Base-by-base conservation (phyloP, 2,113 vertebrate species). In the Tenebrosternarchus preto region DNA sequence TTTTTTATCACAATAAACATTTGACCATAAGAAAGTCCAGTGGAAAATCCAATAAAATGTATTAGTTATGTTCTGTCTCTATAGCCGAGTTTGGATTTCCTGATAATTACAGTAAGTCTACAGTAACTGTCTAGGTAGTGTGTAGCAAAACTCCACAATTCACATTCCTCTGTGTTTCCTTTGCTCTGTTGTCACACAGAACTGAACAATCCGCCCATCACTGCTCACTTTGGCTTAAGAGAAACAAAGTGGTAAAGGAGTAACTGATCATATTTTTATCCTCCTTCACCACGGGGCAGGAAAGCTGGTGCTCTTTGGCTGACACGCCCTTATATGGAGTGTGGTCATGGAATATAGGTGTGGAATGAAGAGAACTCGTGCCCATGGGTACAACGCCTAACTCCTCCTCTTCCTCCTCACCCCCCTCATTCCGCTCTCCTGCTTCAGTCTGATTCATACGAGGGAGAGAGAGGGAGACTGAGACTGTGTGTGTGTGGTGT, bases 321-420 rank as follows among this genome's bases (percentile, higher is more conserved):
- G 78, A 76, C 24, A 24, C 29, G 3, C 20, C 78, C 82, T 55
- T 68, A 76, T 57, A 81, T 66, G 76, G 78, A 71, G 36, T 39
- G 29, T 20, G 78, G 33, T 73, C 31, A 68, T 81, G 39, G 25
- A 36, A 19, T 43, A 63, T 78, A 81, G 74, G 64, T 85, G 74
- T 59, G 81, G 75, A 81, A 85, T 81, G 84, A 83, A 55, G 33
- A 81, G 63, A 81, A 74, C 76, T 27, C 53, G 29, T 71, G 60
- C 50, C 27, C 67, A 15, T 36, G 60, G 69, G 27, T 66, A 27
- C 33, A 25, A 56, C 55, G 64, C 17, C 67, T 5, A 17, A 31
- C 20, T 55, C 16, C 17, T 15, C 43, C 46, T 6, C 63, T 39
- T 31, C 20, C 5, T 22, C 31, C 43, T 77, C 29, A 33, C 69